A percentile compares a stretch with the other conserved stretches of the same genome.
Evolutionary conservation across 2,797 vertebrate species (phyloP).

Genomic region (Lepus oiostolus): DNA sequence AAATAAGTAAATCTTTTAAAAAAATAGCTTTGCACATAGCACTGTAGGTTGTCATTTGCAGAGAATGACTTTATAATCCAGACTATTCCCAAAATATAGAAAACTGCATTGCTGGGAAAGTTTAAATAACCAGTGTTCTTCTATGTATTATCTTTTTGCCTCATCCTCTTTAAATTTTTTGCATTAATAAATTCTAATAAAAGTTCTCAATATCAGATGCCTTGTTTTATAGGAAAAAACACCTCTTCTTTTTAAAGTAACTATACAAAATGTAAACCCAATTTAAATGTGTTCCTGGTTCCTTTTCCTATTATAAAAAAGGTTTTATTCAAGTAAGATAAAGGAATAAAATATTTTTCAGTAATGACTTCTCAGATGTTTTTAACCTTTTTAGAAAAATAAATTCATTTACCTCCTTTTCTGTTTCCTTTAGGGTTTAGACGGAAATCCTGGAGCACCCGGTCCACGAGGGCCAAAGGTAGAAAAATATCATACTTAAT

Average conservation of each 20-base stretch:
- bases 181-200: not conserved
- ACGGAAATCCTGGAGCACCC: conserved; percentile 89
- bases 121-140: not conserved
- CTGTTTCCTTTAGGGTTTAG: conserved; percentile 90
- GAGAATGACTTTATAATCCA: not conserved
- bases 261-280: not conserved
- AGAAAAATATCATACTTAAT: conserved; percentile 65
- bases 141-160: not conserved
- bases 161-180: not conserved
- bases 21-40: not conserved
- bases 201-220: not conserved
- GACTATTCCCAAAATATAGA: not conserved
- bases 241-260: conserved; percentile 7
- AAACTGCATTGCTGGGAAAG: not conserved
- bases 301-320: conserved; percentile 48
- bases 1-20: no score
- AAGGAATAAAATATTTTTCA: conserved; percentile 40
- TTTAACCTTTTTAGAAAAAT: conserved; percentile 13
- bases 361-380: not conserved
- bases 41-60: not conserved
- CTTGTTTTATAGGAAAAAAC: conserved; percentile 59
- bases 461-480: conserved; percentile 98
- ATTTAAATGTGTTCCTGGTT: not conserved
- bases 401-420: not conserved
- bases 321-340: not conserved